Percentiles rank a stretch among this genome's conserved stretches.
Conservation (phyloP, 2,797 vertebrate species). For the Cottoperca gobio region DNA sequence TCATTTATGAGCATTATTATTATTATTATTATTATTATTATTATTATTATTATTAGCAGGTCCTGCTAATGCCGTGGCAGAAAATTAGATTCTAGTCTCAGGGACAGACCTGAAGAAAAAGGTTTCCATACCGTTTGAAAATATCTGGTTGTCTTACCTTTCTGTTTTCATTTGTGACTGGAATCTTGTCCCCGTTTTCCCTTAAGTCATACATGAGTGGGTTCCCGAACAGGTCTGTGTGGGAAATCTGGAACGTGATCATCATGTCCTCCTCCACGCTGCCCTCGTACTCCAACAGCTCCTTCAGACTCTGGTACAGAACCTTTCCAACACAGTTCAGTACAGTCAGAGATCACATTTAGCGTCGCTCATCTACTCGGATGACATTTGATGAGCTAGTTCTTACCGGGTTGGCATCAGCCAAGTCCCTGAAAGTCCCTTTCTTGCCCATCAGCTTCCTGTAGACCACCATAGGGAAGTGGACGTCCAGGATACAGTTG, state of each 20-base stretch:
- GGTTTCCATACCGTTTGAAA: background rate
- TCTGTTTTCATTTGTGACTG: constrained; percentile 97
- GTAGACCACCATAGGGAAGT: constrained; percentile 99
- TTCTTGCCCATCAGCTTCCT: constrained; percentile 99
- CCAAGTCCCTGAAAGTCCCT: constrained; percentile 96
- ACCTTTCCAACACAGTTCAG: constrained; percentile 82
- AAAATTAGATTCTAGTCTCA: too few species aligned
- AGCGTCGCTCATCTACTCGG: background rate
- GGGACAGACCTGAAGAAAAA: too few species aligned
- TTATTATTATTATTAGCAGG: too few species aligned
- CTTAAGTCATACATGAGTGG: constrained; percentile 96
- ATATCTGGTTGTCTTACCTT: constrained; percentile 84
- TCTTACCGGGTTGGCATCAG: constrained; percentile 97
- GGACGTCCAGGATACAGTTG: constrained; percentile 98
- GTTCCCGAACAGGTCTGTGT: constrained; percentile 97
- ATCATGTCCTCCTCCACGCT: constrained; percentile 99
- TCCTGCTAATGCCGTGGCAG: too few species aligned
- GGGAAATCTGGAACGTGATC: constrained; percentile 99
- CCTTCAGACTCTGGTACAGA: constrained; percentile 95
- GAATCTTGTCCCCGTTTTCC: constrained; percentile 98
- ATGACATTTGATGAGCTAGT: background rate
- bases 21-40: too few species aligned
- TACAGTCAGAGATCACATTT: background rate
- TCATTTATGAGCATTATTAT: too few species aligned
- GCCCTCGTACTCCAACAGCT: constrained; percentile 95